Base-by-base conservation (phyloP, 53 echinoderm and acorn worm species). In the Pentamera pediparva region DNA sequence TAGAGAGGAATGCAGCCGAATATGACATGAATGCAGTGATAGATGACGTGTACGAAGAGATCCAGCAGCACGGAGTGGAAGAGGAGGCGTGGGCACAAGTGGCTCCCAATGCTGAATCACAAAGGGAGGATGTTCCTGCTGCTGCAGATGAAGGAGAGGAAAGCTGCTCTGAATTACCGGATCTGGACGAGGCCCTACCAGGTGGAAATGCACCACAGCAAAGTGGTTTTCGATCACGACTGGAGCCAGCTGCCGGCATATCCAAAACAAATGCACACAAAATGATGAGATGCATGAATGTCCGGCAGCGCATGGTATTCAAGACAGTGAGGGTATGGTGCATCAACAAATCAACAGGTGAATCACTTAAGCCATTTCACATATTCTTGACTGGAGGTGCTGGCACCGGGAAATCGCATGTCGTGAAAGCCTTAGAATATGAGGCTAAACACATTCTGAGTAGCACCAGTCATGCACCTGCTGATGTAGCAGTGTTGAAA, bases 361-460 rank as follows among this genome's bases (percentile, higher is more conserved):
- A 52, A 12, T 22, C 52, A 37, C 30, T 29, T 5, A 35, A 15
- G 27, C 84, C 84, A 40, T 78, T 70, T 37, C 79, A 85, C 32
- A 58, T 74, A 1, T 85, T 79, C 45, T 33, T 74, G 24, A 79
- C 85, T 24, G 79, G 85, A 27, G 85, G 85, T 53, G 79, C 75
- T 37, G 79, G 79, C n/a, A 79, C 74, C 13, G 74, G 79, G 5
- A 85, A 84, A 70, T 78, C 71, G 8, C 53, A 65, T 26, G 33
- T 85, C 19, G 76, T 75, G 5, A 48, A 51, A 51, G 48, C 49
- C 32, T 49, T 32, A 70, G 31, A 70, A 24, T 30, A 28, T 31
- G 27, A 51, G 20, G 70, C 24, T 28, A 51, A 70, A 29, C 48
- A 70, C 19, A 70, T 70, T 26, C 50, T 70, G 27, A 45, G 36